Conservation (phyloP, 2,888 invertebrate genomes). For the Epistrophe eligans region DNA sequence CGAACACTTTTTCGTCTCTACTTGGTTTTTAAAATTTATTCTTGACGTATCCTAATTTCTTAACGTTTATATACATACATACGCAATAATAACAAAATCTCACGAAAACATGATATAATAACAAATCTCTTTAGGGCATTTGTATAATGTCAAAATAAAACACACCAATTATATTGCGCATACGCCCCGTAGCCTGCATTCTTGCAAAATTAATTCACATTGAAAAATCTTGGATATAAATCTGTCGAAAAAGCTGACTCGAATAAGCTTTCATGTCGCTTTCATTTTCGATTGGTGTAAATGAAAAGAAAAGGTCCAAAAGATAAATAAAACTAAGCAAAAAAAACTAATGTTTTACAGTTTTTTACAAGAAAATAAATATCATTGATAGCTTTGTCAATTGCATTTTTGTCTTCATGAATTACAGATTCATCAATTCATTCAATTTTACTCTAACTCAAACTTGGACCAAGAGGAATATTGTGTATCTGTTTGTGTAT, state of each 20-base stretch:
- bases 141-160: not conserved
- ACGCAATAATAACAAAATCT: not conserved
- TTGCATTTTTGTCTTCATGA: constrained; percentile 38
- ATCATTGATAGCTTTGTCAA: constrained; percentile 17
- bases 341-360: not conserved
- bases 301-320: constrained; percentile 32
- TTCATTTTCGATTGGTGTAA: constrained; percentile 56
- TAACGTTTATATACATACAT: no score
- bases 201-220: not conserved
- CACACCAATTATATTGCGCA: constrained; percentile 32
- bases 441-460: not conserved
- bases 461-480: not conserved
- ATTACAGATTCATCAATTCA: constrained; percentile 19
- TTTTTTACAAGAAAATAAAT: constrained; percentile 6
- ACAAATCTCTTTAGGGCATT: not conserved
- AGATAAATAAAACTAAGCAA: constrained; percentile 19
- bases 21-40: no score
- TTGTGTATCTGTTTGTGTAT: not conserved
- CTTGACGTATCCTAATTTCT: no score
- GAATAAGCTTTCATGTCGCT: constrained; percentile 60
- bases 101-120: not conserved
- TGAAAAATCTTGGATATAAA: constrained; percentile 15
- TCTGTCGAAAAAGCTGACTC: not conserved
- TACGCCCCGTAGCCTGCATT: constrained; percentile 47
- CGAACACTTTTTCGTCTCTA: no score